Conservation (phyloP, 2,797 vertebrate species). For the Acipenser transmontanus region DNA sequence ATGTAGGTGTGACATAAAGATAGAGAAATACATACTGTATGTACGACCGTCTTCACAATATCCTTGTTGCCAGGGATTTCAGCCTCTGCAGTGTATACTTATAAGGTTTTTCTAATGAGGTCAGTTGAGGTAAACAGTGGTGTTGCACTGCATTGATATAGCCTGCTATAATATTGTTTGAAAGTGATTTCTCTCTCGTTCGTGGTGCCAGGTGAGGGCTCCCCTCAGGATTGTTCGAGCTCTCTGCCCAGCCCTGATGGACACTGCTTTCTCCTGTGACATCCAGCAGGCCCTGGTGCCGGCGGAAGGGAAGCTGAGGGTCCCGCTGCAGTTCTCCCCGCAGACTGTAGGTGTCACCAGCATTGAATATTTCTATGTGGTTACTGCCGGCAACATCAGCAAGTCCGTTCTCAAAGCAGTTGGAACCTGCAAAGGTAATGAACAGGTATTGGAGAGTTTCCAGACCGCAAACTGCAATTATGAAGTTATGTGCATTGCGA, state of each 20-base stretch:
- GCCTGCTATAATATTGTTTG: too few relatives aligned
- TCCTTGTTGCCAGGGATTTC: too few relatives aligned
- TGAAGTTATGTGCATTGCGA: too few relatives aligned
- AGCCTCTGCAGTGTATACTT: too few relatives aligned
- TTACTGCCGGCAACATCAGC: slow-evolving; percentile 53
- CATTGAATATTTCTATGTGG: slow-evolving; percentile 71
- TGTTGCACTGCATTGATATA: too few relatives aligned
- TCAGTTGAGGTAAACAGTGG: too few relatives aligned
- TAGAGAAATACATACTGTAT: too few relatives aligned
- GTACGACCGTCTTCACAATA: too few relatives aligned
- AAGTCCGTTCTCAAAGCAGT: slow-evolving; percentile 67
- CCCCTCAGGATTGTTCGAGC: slow-evolving; percentile 60
- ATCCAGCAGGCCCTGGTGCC: slow-evolving; percentile 43
- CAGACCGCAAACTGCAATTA: too few relatives aligned
- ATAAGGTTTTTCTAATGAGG: too few relatives aligned
- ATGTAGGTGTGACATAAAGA: too few relatives aligned
- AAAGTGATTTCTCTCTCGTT: background rate
- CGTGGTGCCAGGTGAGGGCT: slow-evolving; percentile 63
- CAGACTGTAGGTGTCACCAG: slow-evolving; percentile 58
- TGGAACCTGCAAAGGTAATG: slow-evolving; percentile 74
- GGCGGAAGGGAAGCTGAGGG: slow-evolving; percentile 52
- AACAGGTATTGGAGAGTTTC: background rate
- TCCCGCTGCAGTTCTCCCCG: slow-evolving; percentile 68
- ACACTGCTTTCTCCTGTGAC: slow-evolving; percentile 66
- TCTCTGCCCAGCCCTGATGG: slow-evolving; percentile 33